phyloP scores from a whole-genome alignment of 2,888 invertebrate genomes.

The Amphipoea lucens region DNA sequence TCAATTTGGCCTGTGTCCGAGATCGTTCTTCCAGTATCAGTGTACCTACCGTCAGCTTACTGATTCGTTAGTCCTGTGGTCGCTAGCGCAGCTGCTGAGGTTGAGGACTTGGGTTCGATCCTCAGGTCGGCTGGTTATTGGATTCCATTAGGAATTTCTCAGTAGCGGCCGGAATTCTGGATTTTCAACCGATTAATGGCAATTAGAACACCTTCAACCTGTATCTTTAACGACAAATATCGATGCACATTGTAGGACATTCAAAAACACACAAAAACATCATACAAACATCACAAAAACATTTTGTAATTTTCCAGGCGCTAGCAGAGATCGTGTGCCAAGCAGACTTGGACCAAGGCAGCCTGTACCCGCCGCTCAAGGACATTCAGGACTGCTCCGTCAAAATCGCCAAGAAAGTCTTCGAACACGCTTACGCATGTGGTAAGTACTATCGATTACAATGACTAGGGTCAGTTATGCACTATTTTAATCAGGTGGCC shows the following conservation, averaged over 20 bases:
- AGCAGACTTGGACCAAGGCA: slow-evolving; percentile 94
- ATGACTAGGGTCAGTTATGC: too few species aligned
- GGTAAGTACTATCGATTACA: slow-evolving; percentile 84
- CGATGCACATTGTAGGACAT: neutral
- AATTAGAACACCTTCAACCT: neutral
- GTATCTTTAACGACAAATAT: neutral
- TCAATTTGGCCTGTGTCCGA: neutral
- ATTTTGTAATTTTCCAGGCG: slow-evolving; percentile 85
- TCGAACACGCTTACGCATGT: slow-evolving; percentile 95
- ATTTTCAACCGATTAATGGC: neutral
- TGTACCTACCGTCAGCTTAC: neutral
- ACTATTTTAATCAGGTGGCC: neutral
- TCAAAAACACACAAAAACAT: neutral
- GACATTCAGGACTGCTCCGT: slow-evolving; percentile 96
- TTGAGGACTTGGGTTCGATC: neutral
- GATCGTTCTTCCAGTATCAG: neutral
- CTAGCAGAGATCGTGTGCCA: slow-evolving; percentile 95
- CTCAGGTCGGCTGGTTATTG: neutral
- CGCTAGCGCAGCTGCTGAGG: neutral
- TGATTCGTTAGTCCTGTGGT: neutral
- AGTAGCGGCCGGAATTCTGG: neutral
- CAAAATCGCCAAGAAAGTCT: slow-evolving; percentile 95
- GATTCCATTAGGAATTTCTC: neutral
- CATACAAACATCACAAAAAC: neutral
- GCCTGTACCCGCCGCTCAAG: slow-evolving; percentile 97